phyloP scores from a whole-genome alignment of 2,113 vertebrate species.

The Salvelinus fontinalis region DNA sequence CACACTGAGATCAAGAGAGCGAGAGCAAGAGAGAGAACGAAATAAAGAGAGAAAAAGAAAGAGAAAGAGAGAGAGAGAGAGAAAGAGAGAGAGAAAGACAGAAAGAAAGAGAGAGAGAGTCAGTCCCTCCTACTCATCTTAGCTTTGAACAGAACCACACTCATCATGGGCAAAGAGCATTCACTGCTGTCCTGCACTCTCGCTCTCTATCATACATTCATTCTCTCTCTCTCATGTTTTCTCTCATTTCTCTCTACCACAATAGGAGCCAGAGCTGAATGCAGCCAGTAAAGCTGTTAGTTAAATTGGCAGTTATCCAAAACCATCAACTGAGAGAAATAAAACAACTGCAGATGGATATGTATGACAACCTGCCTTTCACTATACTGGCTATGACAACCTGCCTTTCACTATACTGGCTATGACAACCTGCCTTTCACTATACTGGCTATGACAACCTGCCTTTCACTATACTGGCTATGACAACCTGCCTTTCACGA shows the following conservation, averaged over 20 bases:
- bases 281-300: slow-evolving; percentile 30
- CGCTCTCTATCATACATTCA: background rate
- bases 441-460: no score
- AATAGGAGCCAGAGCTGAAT: no score
- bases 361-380: no score
- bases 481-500: no score
- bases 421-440: no score
- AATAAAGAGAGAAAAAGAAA: background rate
- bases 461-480: no score
- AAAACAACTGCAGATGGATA: no score
- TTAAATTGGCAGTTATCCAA: no score
- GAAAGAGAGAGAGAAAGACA: background rate
- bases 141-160: slow-evolving; percentile 30
- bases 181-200: background rate
- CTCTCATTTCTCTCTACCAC: no score
- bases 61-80: no score
- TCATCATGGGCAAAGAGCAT: slow-evolving; percentile 24
- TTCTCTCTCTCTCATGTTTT: no score
- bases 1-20: background rate
- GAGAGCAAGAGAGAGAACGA: background rate
- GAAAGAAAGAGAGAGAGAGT: background rate
- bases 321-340: no score
- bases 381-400: background rate
- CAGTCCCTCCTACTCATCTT: slow-evolving; percentile 47
- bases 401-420: slow-evolving; percentile 43